Evolutionary conservation across 2,888 invertebrate genomes (phyloP).

Genomic region (Drosophila meridionalis): DNA sequence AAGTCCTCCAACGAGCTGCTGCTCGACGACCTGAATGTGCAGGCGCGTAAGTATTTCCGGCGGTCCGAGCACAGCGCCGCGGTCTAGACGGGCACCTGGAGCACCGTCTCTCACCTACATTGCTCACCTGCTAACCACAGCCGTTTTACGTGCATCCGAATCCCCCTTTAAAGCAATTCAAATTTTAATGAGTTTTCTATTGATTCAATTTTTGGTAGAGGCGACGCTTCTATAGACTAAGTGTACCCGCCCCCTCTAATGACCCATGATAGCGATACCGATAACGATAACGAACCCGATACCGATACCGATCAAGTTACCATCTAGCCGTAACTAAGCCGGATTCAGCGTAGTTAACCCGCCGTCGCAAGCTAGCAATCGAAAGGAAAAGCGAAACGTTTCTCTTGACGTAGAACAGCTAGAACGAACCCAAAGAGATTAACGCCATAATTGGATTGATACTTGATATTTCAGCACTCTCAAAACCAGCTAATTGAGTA

Average conservation of each 20-base stretch:
- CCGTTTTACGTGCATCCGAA: slow-evolving; percentile 19
- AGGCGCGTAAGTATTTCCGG: slow-evolving; percentile 81
- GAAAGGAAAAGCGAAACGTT: slow-evolving; percentile 32
- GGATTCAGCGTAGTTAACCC: slow-evolving; percentile 54
- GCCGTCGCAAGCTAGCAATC: slow-evolving; percentile 48
- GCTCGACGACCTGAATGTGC: slow-evolving; percentile 78
- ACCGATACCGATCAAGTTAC: slow-evolving; percentile 12
- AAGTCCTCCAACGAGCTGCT: slow-evolving; percentile 82
- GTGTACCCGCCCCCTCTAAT: slow-evolving; percentile 32
- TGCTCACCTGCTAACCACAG: slow-evolving; percentile 41
- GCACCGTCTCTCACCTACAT: slow-evolving; percentile 35
- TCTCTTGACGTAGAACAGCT: slow-evolving; percentile 19
- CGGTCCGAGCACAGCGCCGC: slow-evolving; percentile 68
- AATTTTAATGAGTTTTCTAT: slow-evolving; percentile 37
- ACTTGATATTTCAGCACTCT: slow-evolving; percentile 37
- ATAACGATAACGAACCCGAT: slow-evolving; percentile 16
- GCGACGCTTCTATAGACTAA: slow-evolving; percentile 69
- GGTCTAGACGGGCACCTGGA: slow-evolving; percentile 40
- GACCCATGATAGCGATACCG: slow-evolving; percentile 32
- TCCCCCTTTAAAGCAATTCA: slow-evolving; percentile 1
- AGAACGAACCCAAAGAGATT: slow-evolving; percentile 58
- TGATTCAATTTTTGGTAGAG: slow-evolving; percentile 60
- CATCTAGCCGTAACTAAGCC: slow-evolving; percentile 5
- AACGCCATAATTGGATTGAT: slow-evolving; percentile 65
- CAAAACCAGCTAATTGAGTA: slow-evolving; percentile 33